Base-by-base conservation (phyloP, 1,140 invertebrate species). In the Diorhabda carinulata region DNA sequence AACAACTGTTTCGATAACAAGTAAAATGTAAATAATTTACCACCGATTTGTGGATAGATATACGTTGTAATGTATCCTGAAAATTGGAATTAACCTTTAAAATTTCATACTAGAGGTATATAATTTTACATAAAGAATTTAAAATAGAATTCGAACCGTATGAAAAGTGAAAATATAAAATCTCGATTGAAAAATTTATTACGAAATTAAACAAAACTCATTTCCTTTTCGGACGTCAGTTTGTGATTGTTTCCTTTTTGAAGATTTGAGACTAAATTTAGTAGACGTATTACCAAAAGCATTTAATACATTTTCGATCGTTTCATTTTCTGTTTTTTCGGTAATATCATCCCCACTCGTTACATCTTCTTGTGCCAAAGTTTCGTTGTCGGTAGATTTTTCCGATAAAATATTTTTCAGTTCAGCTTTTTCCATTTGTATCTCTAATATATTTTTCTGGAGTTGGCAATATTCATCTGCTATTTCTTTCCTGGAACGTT, bases 401-500 rank as follows among this genome's bases (percentile, higher is more conserved):
- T 66, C 41, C 2, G 47, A 52, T 7, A 62, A 40, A 4, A 40
- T 8, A 3, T 69, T 5, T 25, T 70, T 71, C 4, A 67, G 5
- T 7, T 41, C 44, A 2, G 60, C 70, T 47, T 71, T 71, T 61
- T 73, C 61, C 10, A 43, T 56, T 61, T 72, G 70, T 6, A 72
- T 64, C 10, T 64, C 70, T 41, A 70, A 43, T 41, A 74, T 74
- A 59, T 72, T 70, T n/a, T 25, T 62, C 43, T 74, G 73, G 4
- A 71, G 43, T 52, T 68, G 56, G 57, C 66, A 66, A 61, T 74
- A 74, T 44, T 74, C 70, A 25, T 57, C 63, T 41, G 73, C 73
- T 10, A 71, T 74, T 61, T 71, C 57, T 62, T 72, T 71, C 44
- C 59, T 74, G 5, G 73, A 74, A 9, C 44, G n/a, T 43, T 72